Evolutionary conservation across 2,797 vertebrate genomes (phyloP), one percentile per base, ranked within the genome.

Genomic region (Todus mexicanus): DNA sequence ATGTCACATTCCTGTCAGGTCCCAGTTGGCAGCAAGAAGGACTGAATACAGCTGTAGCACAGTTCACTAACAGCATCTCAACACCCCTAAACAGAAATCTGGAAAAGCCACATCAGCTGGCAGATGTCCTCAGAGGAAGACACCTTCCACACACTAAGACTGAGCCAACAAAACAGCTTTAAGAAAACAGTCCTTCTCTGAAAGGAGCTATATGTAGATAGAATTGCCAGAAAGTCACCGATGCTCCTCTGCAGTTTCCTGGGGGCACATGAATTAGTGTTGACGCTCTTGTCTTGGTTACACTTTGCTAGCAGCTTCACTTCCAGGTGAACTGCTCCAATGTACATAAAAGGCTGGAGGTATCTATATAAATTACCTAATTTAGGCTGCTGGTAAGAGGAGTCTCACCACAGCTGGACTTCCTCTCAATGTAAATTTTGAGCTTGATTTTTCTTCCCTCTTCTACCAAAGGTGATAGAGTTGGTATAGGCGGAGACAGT

Each of bases 1-100:
- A 70, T 1, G 2, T 61, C 3, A 8, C 1, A 5, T 10, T 77
- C 57, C 35, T 64, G 14, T 85, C 37, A 35, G 13, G 47, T 74
- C 61, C 47, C 59, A 90, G 20, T 33, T 82, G 90, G 51, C 84
- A 95, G 25, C 22, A 56, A 26, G 64, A 31, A 69, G 23, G 69
- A 21, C 70, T 38, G 47, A 85, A 70, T 0, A 4, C 69, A 80
- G 35, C 74, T 77, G 15, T 56, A 45, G 53, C 21, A 17, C 37
- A 92, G 33, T 37, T 90, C 51, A 45, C 43, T 40, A 72, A 20
- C 22, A 33, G 29, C 7, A 12, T 29, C 72, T 65, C 54, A 19
- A 29, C 63, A 80, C 25, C 42, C 63, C 43, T 23, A 42, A 75
- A 12, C 42, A 76, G 73, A 74, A 87, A 69, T 21, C 51, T 61